Evolutionary conservation across 2,888 invertebrate genomes (phyloP).

Genomic region (Mesoligia furuncula): DNA sequence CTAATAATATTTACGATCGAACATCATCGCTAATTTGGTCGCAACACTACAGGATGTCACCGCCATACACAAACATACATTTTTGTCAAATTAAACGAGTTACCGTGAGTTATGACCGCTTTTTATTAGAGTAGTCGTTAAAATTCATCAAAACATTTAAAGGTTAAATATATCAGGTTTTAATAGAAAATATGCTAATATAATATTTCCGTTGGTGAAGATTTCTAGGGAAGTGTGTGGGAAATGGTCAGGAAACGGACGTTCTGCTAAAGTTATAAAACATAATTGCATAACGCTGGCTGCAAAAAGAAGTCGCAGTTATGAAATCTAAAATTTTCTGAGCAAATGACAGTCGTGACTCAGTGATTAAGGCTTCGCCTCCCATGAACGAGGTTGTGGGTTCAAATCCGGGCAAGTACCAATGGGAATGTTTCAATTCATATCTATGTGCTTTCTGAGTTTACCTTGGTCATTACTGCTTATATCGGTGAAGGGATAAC

Average conservation of each 20-base stretch:
- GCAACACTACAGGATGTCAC: slow-evolving; percentile 60
- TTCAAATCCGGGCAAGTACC: neutral
- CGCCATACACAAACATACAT: slow-evolving; percentile 34
- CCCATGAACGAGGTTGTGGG: neutral
- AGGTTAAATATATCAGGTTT: slow-evolving; percentile 58
- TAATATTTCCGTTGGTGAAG: slow-evolving; percentile 34
- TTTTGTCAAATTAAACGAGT: slow-evolving; percentile 63
- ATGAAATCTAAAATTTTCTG: neutral
- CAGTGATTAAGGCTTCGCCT: no score
- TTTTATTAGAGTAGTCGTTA: slow-evolving; percentile 62
- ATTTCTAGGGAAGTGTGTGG: slow-evolving; percentile 12
- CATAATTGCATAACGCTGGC: neutral
- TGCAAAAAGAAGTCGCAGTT: neutral
- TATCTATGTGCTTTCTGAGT: neutral
- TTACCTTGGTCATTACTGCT: neutral
- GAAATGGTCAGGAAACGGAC: slow-evolving; percentile 23
- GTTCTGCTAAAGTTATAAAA: slow-evolving; percentile 1
- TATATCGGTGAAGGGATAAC: neutral
- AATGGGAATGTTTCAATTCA: neutral
- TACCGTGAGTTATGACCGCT: slow-evolving; percentile 54
- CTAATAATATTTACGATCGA: slow-evolving; percentile 54
- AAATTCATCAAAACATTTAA: slow-evolving; percentile 58
- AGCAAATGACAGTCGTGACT: neutral
- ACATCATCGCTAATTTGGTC: slow-evolving; percentile 59
- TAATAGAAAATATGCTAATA: slow-evolving; percentile 35